phyloP scores from a whole-genome alignment of 2,888 invertebrate genomes.

The Drosophila paramelanica region DNA sequence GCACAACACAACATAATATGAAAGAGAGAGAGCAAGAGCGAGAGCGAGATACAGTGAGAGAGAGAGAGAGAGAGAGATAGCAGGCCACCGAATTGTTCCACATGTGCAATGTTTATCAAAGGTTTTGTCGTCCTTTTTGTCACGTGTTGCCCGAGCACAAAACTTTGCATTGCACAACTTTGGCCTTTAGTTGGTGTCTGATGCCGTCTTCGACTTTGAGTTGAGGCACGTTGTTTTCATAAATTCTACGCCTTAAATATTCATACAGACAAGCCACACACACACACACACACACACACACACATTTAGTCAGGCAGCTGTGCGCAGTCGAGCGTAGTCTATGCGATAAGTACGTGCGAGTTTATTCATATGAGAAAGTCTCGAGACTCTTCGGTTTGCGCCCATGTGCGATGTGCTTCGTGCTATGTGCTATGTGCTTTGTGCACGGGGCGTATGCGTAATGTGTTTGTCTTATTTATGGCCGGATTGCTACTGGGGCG shows the following conservation, averaged over 20 bases:
- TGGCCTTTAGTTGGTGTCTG: constrained; percentile 47
- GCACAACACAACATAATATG: neutral
- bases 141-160: constrained; percentile 60
- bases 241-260: constrained; percentile 76
- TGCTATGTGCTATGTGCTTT: constrained; percentile 25
- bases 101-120: constrained; percentile 78
- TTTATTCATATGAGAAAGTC: constrained; percentile 75
- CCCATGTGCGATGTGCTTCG: neutral
- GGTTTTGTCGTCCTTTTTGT: constrained; percentile 72
- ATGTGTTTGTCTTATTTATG: constrained; percentile 79
- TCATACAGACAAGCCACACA: constrained; percentile 54
- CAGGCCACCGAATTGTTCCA: constrained; percentile 46
- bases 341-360: constrained; percentile 80
- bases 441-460: constrained; percentile 70
- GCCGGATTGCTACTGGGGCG: constrained; percentile 61
- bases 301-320: constrained; percentile 60
- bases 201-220: constrained; percentile 48
- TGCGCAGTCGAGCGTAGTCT: constrained; percentile 78
- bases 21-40: neutral
- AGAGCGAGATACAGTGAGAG: constrained; percentile 2
- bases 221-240: constrained; percentile 78
- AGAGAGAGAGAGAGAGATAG: constrained; percentile 1
- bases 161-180: constrained; percentile 73
- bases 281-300: constrained; percentile 21
- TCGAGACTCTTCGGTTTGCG: constrained; percentile 28